Percentiles rank a stretch among this genome's conserved stretches.
Conservation (phyloP, 1,140 invertebrate genomes). For the Agrypnia vestita region DNA sequence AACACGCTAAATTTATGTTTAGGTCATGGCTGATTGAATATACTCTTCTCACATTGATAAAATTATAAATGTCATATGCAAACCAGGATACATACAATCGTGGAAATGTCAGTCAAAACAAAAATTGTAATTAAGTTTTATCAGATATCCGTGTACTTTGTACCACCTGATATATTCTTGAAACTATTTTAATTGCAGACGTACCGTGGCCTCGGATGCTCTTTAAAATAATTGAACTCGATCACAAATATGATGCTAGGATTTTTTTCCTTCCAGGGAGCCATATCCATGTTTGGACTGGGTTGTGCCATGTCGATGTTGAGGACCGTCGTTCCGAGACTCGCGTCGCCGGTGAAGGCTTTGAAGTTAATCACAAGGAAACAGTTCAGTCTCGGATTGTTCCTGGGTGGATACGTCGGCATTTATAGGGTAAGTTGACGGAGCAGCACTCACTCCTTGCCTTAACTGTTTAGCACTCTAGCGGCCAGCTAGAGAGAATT, state of each 20-base stretch:
- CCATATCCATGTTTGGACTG: conserved; percentile 68
- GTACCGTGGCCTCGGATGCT: not conserved
- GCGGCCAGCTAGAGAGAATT: too few species aligned
- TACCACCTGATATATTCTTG: not conserved
- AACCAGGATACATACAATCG: too few species aligned
- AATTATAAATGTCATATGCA: too few species aligned
- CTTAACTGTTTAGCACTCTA: too few species aligned
- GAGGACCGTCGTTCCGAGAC: conserved; percentile 66
- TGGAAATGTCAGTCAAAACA: too few species aligned
- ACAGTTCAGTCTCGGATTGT: conserved; percentile 69
- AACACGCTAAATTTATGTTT: too few species aligned
- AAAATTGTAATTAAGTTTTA: too few species aligned
- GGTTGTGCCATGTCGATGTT: conserved; percentile 70
- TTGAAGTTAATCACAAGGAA: conserved; percentile 66
- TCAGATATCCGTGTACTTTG: too few species aligned
- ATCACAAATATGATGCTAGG: not conserved
- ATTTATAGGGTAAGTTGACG: conserved; percentile 67
- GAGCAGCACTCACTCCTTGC: too few species aligned
- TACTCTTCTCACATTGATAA: too few species aligned
- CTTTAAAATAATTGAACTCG: not conserved
- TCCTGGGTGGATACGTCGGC: conserved; percentile 71
- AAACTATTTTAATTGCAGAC: not conserved
- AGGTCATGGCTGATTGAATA: too few species aligned
- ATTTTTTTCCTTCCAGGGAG: conserved; percentile 63
- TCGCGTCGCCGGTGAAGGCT: conserved; percentile 68